A percentile compares a stretch with the other conserved stretches of the same genome.
phyloP scores from a whole-genome alignment of 2,797 vertebrate genomes.

The Eleutherodactylus coqui region DNA sequence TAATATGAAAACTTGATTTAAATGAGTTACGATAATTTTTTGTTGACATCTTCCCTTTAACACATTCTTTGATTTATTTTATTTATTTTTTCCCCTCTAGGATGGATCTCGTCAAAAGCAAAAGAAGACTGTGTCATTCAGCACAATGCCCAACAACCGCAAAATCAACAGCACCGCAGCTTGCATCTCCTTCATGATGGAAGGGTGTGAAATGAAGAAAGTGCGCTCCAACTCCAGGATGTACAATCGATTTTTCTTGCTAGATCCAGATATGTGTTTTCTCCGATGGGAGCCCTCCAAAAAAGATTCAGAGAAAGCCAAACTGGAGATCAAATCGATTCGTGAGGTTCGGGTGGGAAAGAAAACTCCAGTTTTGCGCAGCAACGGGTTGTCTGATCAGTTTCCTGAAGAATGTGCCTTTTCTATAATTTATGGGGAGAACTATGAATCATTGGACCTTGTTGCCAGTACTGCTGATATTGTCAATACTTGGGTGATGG shows the following conservation, averaged over 20 bases:
- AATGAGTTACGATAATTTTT: too few species aligned
- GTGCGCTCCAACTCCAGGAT: conserved; percentile 93
- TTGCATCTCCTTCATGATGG: conserved; percentile 94
- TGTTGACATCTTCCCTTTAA: neutral
- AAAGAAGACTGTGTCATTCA: conserved; percentile 94
- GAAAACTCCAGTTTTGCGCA: conserved; percentile 89
- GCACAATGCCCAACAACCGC: conserved; percentile 89
- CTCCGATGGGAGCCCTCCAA: conserved; percentile 93
- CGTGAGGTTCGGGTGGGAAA: conserved; percentile 91
- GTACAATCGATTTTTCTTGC: conserved; percentile 92
- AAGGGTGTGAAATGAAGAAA: conserved; percentile 94
- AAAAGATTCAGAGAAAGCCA: conserved; percentile 92
- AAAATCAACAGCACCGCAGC: conserved; percentile 93
- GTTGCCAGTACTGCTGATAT: conserved; percentile 89
- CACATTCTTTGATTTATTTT: conserved; percentile 37
- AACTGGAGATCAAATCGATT: conserved; percentile 90
- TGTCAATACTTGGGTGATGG: conserved; percentile 94
- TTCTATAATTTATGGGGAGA: conserved; percentile 94
- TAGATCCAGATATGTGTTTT: conserved; percentile 88
- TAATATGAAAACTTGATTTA: too few species aligned
- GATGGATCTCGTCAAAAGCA: conserved; percentile 87
- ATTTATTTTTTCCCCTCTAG: conserved; percentile 72
- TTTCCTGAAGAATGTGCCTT: conserved; percentile 92
- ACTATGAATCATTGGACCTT: conserved; percentile 91
- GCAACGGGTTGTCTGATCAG: conserved; percentile 91